Base-by-base conservation (phyloP, 1,140 invertebrate genomes). In the Nebria ingens region DNA sequence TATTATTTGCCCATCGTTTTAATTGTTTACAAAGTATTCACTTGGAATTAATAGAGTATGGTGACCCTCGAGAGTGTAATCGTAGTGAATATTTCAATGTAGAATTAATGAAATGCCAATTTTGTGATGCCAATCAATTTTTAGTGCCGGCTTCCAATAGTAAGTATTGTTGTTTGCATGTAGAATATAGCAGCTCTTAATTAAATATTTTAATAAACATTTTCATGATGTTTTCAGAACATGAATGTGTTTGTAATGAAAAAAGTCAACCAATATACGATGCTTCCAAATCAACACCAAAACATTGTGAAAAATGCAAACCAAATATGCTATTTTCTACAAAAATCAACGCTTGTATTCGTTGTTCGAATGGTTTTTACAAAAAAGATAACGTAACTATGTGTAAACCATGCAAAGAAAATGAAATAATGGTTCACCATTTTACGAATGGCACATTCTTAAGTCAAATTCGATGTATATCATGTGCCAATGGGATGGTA, bases 401-500 rank as follows among this genome's bases (percentile, higher is more conserved):
- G 72, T 59, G 60, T 59, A 34, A 74, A 71, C 59, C 60, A 56
- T 2, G 17, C 51, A 19, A 71, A 71, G 40, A 59, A 70, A 61
- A 70, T 72, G 57, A 65, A 63, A 69, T 57, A 72, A 73, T 66
- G 62, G 52, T 55, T 19, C 19, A 34, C 55, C 42, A 53, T 51
- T 51, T 58, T 9, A 38, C 58, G 50, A 67, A 73, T 59, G 76
- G 75, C 9, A 63, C 63, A 12, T 57, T 72, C 38, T 61, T 73
- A 49, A 56, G 66, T 20, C 50, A 23, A 52, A 53, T 70, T 40
- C 53, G 65, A 50, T 81, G 78, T 63, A 52, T 75, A 55, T 64
- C 69, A 34, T 80, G 78, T 61, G 60, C 67, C 2, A 51, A 63
- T 52, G 73, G 72, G 21, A 72, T 65, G 4, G 68, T 69, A 58